Conservation (phyloP, 2,797 vertebrate species). For the Mus minutoides region DNA sequence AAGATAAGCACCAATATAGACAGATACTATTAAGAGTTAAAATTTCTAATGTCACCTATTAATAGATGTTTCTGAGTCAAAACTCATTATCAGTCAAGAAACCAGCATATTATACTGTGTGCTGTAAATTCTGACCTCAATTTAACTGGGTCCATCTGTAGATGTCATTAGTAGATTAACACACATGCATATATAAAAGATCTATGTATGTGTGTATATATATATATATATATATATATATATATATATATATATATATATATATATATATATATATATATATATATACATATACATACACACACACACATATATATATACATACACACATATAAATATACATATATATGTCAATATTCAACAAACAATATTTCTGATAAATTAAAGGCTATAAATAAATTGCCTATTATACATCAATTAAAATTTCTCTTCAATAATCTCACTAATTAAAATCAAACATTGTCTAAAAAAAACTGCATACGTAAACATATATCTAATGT, state of each 20-base stretch:
- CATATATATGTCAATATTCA: neutral
- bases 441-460: neutral
- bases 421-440: slow-evolving; percentile 23
- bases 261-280: neutral
- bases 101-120: neutral
- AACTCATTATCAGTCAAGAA: neutral
- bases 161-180: neutral
- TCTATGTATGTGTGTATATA: neutral
- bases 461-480: slow-evolving; percentile 25
- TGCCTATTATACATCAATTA: neutral
- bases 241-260: no score
- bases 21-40: slow-evolving; percentile 11
- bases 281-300: no score
- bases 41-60: slow-evolving; percentile 5
- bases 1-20: neutral
- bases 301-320: no score
- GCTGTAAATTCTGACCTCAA: neutral
- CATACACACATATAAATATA: no score
- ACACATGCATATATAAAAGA: neutral
- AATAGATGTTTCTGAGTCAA: slow-evolving; percentile 40
- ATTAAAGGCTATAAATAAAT: slow-evolving; percentile 26
- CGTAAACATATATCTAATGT: neutral
- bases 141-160: neutral
- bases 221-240: no score
- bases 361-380: neutral